Base-by-base conservation (phyloP, 2,888 invertebrate species). In the Halocaridina rubra region DNA sequence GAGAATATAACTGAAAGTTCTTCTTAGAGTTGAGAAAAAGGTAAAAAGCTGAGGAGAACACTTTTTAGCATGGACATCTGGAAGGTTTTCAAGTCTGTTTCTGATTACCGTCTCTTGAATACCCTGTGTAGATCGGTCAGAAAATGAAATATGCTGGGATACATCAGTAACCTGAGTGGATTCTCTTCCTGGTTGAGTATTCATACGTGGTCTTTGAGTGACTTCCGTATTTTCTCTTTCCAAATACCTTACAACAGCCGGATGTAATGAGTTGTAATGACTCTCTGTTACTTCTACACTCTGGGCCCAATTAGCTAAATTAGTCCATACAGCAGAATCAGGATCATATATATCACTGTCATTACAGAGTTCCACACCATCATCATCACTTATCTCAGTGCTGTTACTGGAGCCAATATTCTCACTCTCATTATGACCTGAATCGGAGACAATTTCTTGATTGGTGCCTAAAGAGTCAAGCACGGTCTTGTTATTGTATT, bases 401-500 rank as follows among this genome's bases (percentile, higher is more conserved):
- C 24, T 13, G 16, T 46, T 32, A 16, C 22, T 22, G 24, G 16
- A n/a, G 0, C 16, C 19, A 19, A 16, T 24, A 3, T 3, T 67
- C 24, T 53, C 13, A 46, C 46, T 46, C 16, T 46, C 24, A n/a
- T n/a, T n/a, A n/a, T n/a, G n/a, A 3, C 2, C 13, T 33, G 71
- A 3, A 13, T 57, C 32, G n/a, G 27, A 10, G 22, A 7, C 30
- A 16, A 53, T 59, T 29, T 30, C 57, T 39, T 39, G 33, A 5
- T 61, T 78, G 39, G 77, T 77, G 13, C 76, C 67, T 2, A 81
- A 69, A 16, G 81, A 76, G 71, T 82, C 82, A 57, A 82, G 53
- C 27, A 82, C 82, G 2, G 67, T 39, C 22, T 84, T 84, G 71
- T 64, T 67, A 64, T 84, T 79, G 30, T 79, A 84, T 32, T 84